These are phyloP conservation scores for Synergus japonicus DNA, from an alignment of 2,888 invertebrate species.

Conservation along the genomic window DNA sequence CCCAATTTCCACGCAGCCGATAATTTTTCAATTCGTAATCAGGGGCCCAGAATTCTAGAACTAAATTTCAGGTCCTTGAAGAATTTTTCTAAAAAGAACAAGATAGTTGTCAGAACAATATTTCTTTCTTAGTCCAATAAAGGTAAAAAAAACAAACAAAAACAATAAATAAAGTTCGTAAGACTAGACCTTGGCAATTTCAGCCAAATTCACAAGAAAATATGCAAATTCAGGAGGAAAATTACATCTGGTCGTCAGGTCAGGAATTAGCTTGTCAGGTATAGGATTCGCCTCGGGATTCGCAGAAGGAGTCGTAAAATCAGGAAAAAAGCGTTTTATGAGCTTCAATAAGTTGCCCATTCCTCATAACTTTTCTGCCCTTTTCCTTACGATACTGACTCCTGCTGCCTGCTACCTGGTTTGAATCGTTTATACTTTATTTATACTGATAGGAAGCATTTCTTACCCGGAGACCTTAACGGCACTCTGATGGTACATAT, in stretches of 20 bases:
- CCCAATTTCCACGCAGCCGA: not conserved
- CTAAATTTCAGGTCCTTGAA: not conserved
- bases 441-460: not conserved
- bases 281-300: not conserved
- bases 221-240: conserved; percentile 10
- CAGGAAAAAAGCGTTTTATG: conserved; percentile 53
- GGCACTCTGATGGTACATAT: conserved; percentile 6
- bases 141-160: no score
- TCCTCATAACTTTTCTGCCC: conserved; percentile 46
- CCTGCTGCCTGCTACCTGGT: conserved; percentile 9
- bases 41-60: not conserved
- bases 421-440: conserved; percentile 10
- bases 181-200: no score
- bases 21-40: not conserved
- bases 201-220: not conserved
- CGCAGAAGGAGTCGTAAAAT: conserved; percentile 47
- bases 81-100: not conserved
- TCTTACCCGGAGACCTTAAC: conserved; percentile 21
- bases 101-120: no score
- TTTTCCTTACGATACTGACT: conserved; percentile 41
- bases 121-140: no score
- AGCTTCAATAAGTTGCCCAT: conserved; percentile 50
- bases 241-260: not conserved
- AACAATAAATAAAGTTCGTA: no score
- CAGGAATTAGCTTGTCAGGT: conserved; percentile 5